Evolutionary conservation across 2,888 invertebrate species (phyloP).

Genomic region (Acheta domesticus): DNA sequence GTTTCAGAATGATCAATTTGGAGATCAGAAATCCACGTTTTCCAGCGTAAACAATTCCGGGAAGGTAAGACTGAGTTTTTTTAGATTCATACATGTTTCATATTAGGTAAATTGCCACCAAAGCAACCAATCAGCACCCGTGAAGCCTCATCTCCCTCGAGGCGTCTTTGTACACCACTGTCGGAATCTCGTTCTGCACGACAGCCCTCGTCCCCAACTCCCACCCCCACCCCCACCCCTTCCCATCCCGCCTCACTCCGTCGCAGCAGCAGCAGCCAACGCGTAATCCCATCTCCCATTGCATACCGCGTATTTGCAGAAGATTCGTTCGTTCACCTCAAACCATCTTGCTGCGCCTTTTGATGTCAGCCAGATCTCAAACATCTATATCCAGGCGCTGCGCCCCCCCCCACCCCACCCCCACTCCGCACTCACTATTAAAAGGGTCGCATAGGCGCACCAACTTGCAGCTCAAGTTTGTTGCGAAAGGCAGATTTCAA

Average conservation of each 20-base stretch:
- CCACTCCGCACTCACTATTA: neutral
- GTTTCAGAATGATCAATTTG: too few relatives aligned
- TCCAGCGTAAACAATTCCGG: too few relatives aligned
- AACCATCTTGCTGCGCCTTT: neutral
- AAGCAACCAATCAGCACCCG: too few relatives aligned
- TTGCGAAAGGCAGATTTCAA: neutral
- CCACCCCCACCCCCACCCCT: neutral
- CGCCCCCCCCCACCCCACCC: neutral
- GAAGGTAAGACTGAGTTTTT: too few relatives aligned
- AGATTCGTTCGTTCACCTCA: conserved; percentile 7
- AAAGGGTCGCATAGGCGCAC: neutral
- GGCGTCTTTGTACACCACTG: neutral
- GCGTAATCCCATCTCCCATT: neutral
- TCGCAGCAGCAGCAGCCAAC: neutral
- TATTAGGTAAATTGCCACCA: too few relatives aligned
- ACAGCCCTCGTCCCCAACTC: neutral
- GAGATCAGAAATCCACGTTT: too few relatives aligned
- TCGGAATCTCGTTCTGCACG: neutral
- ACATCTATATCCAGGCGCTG: neutral
- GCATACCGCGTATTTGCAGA: conserved; percentile 18
- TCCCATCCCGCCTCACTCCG: neutral
- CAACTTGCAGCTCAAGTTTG: conserved; percentile 3
- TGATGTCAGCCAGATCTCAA: neutral
- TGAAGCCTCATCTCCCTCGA: too few relatives aligned
- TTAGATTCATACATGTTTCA: too few relatives aligned